Evolutionary conservation across 2,797 vertebrate species (phyloP).

Genomic region (Brotogeris chrysoptera): DNA sequence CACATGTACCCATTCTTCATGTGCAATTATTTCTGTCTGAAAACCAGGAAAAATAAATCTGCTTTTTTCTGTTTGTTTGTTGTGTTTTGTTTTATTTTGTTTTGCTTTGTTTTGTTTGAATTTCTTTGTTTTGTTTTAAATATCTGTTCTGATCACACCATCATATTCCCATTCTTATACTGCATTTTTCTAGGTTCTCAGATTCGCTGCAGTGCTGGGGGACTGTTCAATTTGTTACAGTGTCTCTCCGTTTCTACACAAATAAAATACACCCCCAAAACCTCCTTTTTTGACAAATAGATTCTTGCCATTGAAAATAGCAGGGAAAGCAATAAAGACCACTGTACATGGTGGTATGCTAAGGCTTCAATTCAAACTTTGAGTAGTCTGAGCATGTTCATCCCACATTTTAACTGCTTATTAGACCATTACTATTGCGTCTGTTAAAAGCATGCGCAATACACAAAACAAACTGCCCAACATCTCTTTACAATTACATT

Average conservation of each 20-base stretch:
- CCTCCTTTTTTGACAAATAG: background rate
- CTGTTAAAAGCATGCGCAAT: background rate
- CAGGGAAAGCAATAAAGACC: background rate
- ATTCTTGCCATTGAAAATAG: background rate
- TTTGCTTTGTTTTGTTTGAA: background rate
- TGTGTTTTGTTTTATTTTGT: background rate
- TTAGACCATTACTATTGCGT: background rate
- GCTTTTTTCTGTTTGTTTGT: background rate
- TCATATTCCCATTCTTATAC: background rate
- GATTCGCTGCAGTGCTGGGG: background rate
- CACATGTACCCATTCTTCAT: background rate
- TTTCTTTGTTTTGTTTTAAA: background rate
- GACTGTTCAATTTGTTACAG: background rate
- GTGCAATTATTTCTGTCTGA: background rate
- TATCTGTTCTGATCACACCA: background rate
- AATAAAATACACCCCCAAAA: background rate
- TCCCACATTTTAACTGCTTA: background rate
- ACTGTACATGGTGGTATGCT: background rate
- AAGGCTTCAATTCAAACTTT: background rate
- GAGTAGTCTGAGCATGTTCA: background rate
- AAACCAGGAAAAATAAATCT: background rate
- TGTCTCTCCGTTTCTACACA: background rate
- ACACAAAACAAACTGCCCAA: constrained; percentile 1
- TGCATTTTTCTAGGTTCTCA: background rate
- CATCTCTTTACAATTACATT: background rate